phyloP scores from a whole-genome alignment of 1,140 invertebrate species.

The Heliconius nattereri region DNA sequence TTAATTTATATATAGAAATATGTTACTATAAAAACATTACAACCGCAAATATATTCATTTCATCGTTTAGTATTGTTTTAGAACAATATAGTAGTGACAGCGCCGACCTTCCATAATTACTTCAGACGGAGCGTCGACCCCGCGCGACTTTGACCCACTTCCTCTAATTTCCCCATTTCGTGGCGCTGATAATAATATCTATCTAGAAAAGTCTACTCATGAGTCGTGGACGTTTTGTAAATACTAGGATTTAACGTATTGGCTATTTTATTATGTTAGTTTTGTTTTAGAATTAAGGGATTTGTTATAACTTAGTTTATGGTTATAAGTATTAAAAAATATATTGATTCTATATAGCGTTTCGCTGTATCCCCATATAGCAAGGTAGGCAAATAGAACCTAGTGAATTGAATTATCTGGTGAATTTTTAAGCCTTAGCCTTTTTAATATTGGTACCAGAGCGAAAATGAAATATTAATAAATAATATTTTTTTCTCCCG shows the following conservation, averaged over 20 bases:
- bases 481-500: no score
- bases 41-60: neutral
- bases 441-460: no score
- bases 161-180: slow-evolving; percentile 73
- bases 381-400: neutral
- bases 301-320: neutral
- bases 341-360: no score
- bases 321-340: neutral
- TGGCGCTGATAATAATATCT: slow-evolving; percentile 59
- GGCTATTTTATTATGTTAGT: neutral
- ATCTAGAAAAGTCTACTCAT: neutral
- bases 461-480: no score
- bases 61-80: slow-evolving; percentile 19
- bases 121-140: slow-evolving; percentile 69
- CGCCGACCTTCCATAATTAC: slow-evolving; percentile 71
- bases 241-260: neutral
- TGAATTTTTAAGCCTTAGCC: no score
- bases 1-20: neutral
- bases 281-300: neutral
- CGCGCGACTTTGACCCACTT: slow-evolving; percentile 77
- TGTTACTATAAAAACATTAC: neutral
- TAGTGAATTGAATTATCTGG: no score
- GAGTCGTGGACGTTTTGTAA: neutral
- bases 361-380: no score
- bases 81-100: slow-evolving; percentile 28